Evolutionary conservation across 2,888 invertebrate species (phyloP).

Genomic region (Phyllotreta striolata): DNA sequence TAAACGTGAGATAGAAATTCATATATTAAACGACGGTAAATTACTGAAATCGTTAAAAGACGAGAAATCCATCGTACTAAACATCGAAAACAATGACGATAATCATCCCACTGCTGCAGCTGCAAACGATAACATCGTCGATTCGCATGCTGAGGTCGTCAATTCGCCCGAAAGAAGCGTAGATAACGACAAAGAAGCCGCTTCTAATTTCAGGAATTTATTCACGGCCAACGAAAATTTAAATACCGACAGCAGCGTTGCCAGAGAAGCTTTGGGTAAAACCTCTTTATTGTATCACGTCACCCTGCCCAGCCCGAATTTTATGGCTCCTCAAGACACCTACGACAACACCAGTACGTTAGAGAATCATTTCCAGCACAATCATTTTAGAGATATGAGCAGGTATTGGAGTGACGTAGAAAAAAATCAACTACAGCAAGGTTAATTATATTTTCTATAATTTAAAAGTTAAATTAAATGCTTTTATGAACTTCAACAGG

Average conservation of each 20-base stretch:
- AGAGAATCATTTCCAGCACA: constrained; percentile 30
- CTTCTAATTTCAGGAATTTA: constrained; percentile 38
- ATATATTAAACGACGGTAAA: constrained; percentile 46
- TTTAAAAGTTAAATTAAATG: neutral
- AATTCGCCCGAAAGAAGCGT: constrained; percentile 14
- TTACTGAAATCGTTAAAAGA: constrained; percentile 45
- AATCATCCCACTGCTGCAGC: neutral
- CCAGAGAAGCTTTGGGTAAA: constrained; percentile 24
- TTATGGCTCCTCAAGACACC: neutral
- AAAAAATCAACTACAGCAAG: constrained; percentile 39
- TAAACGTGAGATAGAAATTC: constrained; percentile 41
- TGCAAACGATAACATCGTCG: neutral
- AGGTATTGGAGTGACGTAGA: constrained; percentile 39
- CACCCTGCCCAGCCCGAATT: constrained; percentile 26
- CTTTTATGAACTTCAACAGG: constrained; percentile 5
- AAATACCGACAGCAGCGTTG: constrained; percentile 39
- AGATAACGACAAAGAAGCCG: constrained; percentile 24
- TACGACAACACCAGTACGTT: neutral
- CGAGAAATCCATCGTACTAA: constrained; percentile 45
- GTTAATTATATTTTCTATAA: neutral
- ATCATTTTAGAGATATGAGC: constrained; percentile 42
- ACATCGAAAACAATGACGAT: constrained; percentile 36
- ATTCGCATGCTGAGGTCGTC: neutral
- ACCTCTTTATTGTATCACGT: constrained; percentile 34
- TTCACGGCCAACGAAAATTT: constrained; percentile 40